Conservation (phyloP, 1,140 invertebrate genomes). For the Zophobas morio region DNA sequence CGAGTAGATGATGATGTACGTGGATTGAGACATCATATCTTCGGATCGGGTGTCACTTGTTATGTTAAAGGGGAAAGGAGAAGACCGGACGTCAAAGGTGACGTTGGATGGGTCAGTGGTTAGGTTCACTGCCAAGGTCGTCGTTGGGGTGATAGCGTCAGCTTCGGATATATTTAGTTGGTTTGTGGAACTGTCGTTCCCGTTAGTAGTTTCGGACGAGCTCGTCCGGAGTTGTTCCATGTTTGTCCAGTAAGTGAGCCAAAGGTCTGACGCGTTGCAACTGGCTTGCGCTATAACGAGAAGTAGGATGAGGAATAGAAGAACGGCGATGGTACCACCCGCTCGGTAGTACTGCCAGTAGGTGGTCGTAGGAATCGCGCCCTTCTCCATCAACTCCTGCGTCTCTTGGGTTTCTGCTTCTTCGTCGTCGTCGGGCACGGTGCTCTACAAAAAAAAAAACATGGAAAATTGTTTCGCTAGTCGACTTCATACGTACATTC, state of each 20-base stretch:
- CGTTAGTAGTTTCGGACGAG: background rate
- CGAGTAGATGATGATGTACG: constrained; percentile 64
- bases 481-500: constrained; percentile 57
- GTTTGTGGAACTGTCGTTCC: background rate
- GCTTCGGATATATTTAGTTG: background rate
- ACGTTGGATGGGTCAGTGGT: background rate
- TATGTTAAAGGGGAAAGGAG: background rate
- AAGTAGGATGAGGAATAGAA: constrained; percentile 67
- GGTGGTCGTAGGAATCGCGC: constrained; percentile 70
- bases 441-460: constrained; percentile 48
- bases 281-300: constrained; percentile 69
- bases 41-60: background rate
- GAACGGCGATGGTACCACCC: constrained; percentile 69
- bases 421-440: constrained; percentile 58
- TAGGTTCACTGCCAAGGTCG: constrained; percentile 20
- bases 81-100: background rate
- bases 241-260: constrained; percentile 79
- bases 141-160: background rate
- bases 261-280: constrained; percentile 77
- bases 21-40: background rate
- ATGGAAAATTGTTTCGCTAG: too few relatives aligned
- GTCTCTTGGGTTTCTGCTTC: constrained; percentile 71
- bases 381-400: constrained; percentile 73
- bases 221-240: constrained; percentile 66
- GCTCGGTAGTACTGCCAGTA: constrained; percentile 72